phyloP scores from a whole-genome alignment of 2,888 invertebrate species.

The Drosophila picticornis region DNA sequence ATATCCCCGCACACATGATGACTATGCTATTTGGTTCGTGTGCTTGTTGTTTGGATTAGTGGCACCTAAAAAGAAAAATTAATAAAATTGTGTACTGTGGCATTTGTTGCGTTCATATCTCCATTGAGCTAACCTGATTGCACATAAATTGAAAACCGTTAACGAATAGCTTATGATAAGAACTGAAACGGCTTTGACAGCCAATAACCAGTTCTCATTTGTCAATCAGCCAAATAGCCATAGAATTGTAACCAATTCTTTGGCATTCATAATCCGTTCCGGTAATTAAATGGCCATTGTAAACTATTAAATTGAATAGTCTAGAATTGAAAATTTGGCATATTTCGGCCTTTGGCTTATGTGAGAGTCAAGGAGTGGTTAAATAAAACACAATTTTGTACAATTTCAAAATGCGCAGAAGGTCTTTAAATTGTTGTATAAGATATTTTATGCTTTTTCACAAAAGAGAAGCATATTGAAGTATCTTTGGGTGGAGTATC shows the following conservation, averaged over 20 bases:
- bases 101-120: slow-evolving; percentile 3
- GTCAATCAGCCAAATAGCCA: slow-evolving; percentile 18
- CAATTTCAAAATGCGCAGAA: neutral
- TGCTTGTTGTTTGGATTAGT: neutral
- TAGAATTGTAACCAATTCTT: slow-evolving; percentile 47
- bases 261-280: slow-evolving; percentile 48
- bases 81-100: slow-evolving; percentile 26
- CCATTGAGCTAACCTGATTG: slow-evolving; percentile 44
- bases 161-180: slow-evolving; percentile 64
- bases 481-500: neutral
- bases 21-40: neutral
- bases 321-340: neutral
- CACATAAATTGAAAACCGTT: slow-evolving; percentile 40
- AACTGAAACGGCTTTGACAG: neutral
- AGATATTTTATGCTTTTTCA: neutral
- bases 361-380: neutral
- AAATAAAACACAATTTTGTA: neutral
- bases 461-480: neutral
- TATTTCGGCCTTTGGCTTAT: neutral
- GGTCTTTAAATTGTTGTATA: neutral
- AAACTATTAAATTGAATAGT: slow-evolving; percentile 37
- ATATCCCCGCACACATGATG: neutral
- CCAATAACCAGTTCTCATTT: slow-evolving; percentile 40
- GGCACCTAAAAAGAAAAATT: neutral
- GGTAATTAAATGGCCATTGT: slow-evolving; percentile 41